Base-by-base conservation (phyloP, 2,113 vertebrate species). In the Lophotis ruficrista region DNA sequence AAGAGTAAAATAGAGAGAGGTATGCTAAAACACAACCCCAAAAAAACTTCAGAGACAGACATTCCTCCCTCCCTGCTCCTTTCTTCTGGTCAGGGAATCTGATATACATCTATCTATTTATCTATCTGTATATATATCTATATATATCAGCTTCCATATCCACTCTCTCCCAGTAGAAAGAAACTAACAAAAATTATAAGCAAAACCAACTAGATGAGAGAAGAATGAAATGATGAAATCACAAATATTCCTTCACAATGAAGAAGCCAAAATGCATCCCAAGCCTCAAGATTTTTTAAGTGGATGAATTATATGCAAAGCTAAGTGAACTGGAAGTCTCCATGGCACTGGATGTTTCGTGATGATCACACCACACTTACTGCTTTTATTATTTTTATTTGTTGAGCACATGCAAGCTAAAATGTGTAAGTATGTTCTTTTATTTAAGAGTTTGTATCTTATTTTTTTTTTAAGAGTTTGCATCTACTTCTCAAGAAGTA, bases 311-410 rank as follows among this genome's bases (percentile, higher is more conserved):
- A 53, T 4, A 27, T 50, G 50, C 65, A 66, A 51, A 70, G 16
- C 12, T 92, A 68, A 78, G 14, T 50, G 47, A 38, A 86, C 12
- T 41, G 7, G 20, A 91, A 79, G 12, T 76, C 75, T 82, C 61
- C 6, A 4, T 3, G 7, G 27, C 72, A 53, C 5, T 41, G 43
- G 33, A 56, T 38, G 24, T 69, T 76, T n/a, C 14, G n/a, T 45
- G 35, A 85, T 37, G 50, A 57, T 73, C 66, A 89, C 37, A 77
- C 6, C 33, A 54, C 33, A 54, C 9, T 60, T 92, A 25, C 25
- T 20, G 27, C 14, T 81, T 80, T 86, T 77, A 70, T 89, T 48
- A 91, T 61, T 89, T 83, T 89, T 48, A 91, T 61, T 89, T 83
- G 18, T 56, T 72, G 41, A 80, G 21, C 48, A 75, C 16, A 31